Evolutionary conservation across 2,797 vertebrate genomes (phyloP), one percentile per base, ranked within the genome.

Genomic region (Phataginus tricuspis): DNA sequence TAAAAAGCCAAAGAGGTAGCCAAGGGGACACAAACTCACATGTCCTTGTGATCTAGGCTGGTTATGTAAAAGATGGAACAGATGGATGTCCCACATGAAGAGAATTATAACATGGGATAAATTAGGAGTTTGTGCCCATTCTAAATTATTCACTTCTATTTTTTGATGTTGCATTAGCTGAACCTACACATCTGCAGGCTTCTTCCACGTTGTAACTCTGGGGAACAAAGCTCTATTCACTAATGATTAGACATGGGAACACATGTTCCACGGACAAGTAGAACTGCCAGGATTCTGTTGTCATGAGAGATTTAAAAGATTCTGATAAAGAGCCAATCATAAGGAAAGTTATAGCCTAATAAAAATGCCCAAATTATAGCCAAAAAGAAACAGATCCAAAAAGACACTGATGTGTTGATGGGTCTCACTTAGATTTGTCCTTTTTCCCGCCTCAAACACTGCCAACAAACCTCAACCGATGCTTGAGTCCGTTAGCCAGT

Each of bases 121-220:
- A 39, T 9, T 31, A 19, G 66, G 57, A 63, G 21, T 27, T 2
- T 19, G 4, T 69, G 31, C 16, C 51, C 5, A 74, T 53, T 4
- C 37, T 63, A 79, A 85, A 90, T 37, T 55, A 79, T 75, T 91
- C 78, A 29, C 6, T 80, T 83, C 49, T 23, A 23, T 14, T 27
- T 80, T 34, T 51, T 49, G 64, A 39, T 63, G 2, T 55, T 77
- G 4, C 29, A 29, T 69, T 77, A 19, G 4, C n/a, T 53, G 8
- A 93, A 21, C 4, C 72, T 66, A 49, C 4, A 29, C 5, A 82
- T 59, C 10, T 66, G 2, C 37, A 68, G 29, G 5, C 16, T 64
- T 91, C 13, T 42, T 90, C 25, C n/a, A 37, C 0, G 0, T 49
- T n/a, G 27, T 80, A 74, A 66, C 51, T 68, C 34, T 59, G 77